phyloP scores from a whole-genome alignment of 2,113 vertebrate genomes.

The Callorhinus ursinus region DNA sequence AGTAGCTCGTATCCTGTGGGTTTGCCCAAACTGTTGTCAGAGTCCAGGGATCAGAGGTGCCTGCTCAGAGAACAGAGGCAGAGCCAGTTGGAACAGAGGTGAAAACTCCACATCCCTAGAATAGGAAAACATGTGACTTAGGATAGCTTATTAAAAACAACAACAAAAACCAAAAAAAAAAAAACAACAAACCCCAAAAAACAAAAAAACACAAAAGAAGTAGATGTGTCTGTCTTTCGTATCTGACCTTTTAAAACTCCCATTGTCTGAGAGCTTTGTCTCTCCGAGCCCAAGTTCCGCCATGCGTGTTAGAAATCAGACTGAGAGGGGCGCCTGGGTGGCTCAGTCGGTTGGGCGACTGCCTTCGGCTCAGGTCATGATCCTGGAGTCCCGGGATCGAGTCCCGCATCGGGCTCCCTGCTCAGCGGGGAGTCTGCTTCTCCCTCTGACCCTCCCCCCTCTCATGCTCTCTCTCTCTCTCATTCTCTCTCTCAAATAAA shows the following conservation, averaged over 20 bases:
- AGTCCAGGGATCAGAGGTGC: not conserved
- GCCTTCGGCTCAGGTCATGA: too few relatives aligned
- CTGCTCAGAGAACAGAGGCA: not conserved
- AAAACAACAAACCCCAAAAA: too few relatives aligned
- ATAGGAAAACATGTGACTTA: slow-evolving; percentile 25
- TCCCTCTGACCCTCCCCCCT: too few relatives aligned
- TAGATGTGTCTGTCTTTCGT: not conserved
- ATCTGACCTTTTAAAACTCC: not conserved
- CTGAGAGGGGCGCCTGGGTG: not conserved
- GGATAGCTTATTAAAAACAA: not conserved
- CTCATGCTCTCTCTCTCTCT: too few relatives aligned
- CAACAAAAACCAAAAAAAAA: not conserved
- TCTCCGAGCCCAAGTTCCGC: not conserved
- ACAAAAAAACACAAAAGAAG: not conserved
- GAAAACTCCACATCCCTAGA: not conserved
- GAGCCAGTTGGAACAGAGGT: not conserved
- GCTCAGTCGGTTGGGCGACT: too few relatives aligned
- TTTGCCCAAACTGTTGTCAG: not conserved
- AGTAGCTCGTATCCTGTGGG: not conserved
- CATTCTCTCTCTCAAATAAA: too few relatives aligned
- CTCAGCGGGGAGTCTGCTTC: too few relatives aligned
- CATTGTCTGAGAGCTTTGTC: not conserved
- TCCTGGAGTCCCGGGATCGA: too few relatives aligned
- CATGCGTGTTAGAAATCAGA: not conserved
- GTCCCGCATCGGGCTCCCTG: too few relatives aligned